These are phyloP conservation scores for Leuciscus idus DNA, from an alignment of 2,113 vertebrate species.

Conservation along the genomic window DNA sequence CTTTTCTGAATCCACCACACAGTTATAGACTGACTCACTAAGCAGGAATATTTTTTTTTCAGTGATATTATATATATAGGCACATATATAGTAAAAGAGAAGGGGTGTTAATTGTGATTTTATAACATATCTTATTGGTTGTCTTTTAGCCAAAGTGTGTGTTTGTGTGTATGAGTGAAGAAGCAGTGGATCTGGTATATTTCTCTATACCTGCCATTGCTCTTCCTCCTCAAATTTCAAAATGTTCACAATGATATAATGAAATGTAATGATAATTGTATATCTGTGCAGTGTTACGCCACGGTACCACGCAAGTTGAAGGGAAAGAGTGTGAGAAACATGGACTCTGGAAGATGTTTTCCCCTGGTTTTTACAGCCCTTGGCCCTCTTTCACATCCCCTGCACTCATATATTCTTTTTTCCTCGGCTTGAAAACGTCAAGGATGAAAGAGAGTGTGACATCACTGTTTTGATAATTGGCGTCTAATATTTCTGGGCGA, in stretches of 20 bases:
- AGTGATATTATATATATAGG: background rate
- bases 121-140: background rate
- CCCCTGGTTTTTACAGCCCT: constrained; percentile 31
- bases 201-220: constrained; percentile 42
- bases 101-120: no score
- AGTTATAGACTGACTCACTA: background rate
- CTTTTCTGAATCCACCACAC: background rate
- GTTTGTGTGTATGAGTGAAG: background rate
- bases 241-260: constrained; percentile 54
- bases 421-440: constrained; percentile 55
- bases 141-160: background rate
- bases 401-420: constrained; percentile 44
- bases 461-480: constrained; percentile 67
- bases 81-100: no score
- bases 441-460: constrained; percentile 70
- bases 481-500: constrained; percentile 71
- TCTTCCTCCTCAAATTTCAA: constrained; percentile 48
- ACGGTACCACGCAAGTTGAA: background rate
- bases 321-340: constrained; percentile 40
- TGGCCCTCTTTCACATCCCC: constrained; percentile 37
- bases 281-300: constrained; percentile 50
- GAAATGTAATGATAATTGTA: constrained; percentile 50
- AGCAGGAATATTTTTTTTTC: background rate
- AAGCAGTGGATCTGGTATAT: constrained; percentile 39
- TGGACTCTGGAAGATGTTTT: constrained; percentile 47